Evolutionary conservation across 2,888 invertebrate genomes (phyloP).

Genomic region (Cyrtodaria siliqua): DNA sequence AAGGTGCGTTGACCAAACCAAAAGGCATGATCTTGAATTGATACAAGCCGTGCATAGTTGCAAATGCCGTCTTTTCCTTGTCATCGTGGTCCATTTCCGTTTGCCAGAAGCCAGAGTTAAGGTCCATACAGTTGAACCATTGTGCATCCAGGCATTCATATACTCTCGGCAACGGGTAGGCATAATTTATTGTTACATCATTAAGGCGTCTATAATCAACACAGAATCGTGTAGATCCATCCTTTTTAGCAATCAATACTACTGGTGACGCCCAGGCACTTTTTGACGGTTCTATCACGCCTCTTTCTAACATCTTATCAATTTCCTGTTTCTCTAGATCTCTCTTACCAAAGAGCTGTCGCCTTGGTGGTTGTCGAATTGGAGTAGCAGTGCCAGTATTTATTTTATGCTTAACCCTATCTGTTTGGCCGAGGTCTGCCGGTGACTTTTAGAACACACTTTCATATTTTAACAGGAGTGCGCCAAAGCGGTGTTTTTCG

Average conservation of each 20-base stretch:
- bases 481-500: constrained; percentile 2
- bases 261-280: constrained; percentile 51
- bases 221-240: constrained; percentile 48
- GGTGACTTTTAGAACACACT: constrained; percentile 35
- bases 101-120: constrained; percentile 60
- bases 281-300: constrained; percentile 45
- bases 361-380: constrained; percentile 33
- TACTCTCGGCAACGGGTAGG: constrained; percentile 46
- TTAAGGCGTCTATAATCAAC: constrained; percentile 39
- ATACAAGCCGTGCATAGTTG: constrained; percentile 45
- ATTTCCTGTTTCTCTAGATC: constrained; percentile 30
- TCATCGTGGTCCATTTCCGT: constrained; percentile 43
- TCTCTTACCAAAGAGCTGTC: constrained; percentile 33
- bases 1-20: constrained; percentile 56
- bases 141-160: constrained; percentile 57
- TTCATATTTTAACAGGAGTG: constrained; percentile 19
- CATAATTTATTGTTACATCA: constrained; percentile 48
- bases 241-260: constrained; percentile 44
- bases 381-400: constrained; percentile 32
- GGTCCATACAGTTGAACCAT: constrained; percentile 61
- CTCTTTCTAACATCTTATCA: constrained; percentile 43
- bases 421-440: constrained; percentile 40
- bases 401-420: constrained; percentile 32
- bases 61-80: constrained; percentile 60
- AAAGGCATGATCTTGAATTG: constrained; percentile 55